Evolutionary conservation across 2,113 vertebrate genomes (phyloP).

Genomic region (Pygathrix nemaeus): DNA sequence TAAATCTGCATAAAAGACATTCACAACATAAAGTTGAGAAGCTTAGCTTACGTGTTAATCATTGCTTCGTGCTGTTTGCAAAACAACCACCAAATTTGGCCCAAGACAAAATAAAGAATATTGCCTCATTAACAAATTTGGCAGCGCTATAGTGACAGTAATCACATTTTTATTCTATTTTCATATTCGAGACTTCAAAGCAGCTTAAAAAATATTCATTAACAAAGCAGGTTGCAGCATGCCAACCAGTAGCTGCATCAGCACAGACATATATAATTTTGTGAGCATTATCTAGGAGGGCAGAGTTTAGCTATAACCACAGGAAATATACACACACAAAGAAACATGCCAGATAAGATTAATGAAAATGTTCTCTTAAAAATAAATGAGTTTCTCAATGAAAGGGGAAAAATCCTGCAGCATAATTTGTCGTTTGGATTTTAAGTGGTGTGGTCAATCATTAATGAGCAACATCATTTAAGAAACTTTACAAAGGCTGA

Average conservation of each 20-base stretch:
- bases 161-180: slow-evolving; percentile 84
- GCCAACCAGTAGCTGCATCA: slow-evolving; percentile 72
- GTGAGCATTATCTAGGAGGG: slow-evolving; percentile 59
- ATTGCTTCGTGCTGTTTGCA: slow-evolving; percentile 79
- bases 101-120: slow-evolving; percentile 81
- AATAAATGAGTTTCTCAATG: slow-evolving; percentile 78
- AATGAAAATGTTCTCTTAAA: slow-evolving; percentile 78
- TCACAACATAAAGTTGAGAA: slow-evolving; percentile 57
- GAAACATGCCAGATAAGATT: slow-evolving; percentile 70
- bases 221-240: slow-evolving; percentile 78
- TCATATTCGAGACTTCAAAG: slow-evolving; percentile 80
- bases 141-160: slow-evolving; percentile 75
- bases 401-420: slow-evolving; percentile 4
- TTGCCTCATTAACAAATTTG: slow-evolving; percentile 84
- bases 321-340: slow-evolving; percentile 47
- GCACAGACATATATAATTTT: slow-evolving; percentile 77
- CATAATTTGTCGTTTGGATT: slow-evolving; percentile 71
- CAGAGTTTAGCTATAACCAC: slow-evolving; percentile 76
- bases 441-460: slow-evolving; percentile 47
- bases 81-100: slow-evolving; percentile 72
- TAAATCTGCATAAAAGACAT: slow-evolving; percentile 72
- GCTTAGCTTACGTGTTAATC: slow-evolving; percentile 79
- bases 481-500: slow-evolving; percentile 58
- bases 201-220: slow-evolving; percentile 82
- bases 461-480: slow-evolving; percentile 58